A percentile compares a stretch with the other conserved stretches of the same genome.
phyloP scores from a whole-genome alignment of 2,113 vertebrate genomes.

The Lasiurus borealis region DNA sequence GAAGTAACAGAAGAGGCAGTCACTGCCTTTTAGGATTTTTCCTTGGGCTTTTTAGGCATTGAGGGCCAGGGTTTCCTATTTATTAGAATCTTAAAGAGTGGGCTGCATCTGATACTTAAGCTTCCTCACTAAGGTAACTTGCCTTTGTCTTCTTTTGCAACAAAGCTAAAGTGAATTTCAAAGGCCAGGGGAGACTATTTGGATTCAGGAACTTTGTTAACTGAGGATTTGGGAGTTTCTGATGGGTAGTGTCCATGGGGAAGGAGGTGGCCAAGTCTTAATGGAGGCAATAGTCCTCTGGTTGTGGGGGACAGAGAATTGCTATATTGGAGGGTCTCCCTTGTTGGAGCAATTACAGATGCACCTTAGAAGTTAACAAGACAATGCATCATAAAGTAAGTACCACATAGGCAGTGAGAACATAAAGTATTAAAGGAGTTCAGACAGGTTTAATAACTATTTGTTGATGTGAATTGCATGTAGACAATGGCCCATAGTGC shows the following conservation, averaged over 20 bases:
- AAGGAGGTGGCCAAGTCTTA: neutral
- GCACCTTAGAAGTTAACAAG: constrained; percentile 5
- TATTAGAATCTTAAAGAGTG: neutral
- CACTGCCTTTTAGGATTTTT: neutral
- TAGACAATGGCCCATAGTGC: constrained; percentile 15
- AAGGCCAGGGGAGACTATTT: neutral
- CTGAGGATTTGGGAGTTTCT: neutral
- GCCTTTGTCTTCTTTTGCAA: neutral
- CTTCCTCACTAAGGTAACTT: neutral
- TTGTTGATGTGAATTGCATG: constrained; percentile 45
- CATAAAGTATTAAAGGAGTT: neutral
- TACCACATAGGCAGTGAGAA: neutral
- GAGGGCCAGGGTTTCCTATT: neutral
- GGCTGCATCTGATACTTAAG: neutral
- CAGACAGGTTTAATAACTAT: constrained; percentile 54
- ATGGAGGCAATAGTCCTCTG: neutral
- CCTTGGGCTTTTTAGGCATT: neutral
- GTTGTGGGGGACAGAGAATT: too few relatives aligned
- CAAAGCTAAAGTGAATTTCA: neutral
- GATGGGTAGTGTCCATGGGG: neutral
- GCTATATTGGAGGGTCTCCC: neutral
- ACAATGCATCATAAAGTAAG: neutral
- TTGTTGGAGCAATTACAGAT: neutral
- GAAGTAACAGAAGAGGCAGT: neutral
- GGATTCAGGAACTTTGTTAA: neutral